phyloP scores from a whole-genome alignment of 2,888 invertebrate species.

The Hecatera dysodea region DNA sequence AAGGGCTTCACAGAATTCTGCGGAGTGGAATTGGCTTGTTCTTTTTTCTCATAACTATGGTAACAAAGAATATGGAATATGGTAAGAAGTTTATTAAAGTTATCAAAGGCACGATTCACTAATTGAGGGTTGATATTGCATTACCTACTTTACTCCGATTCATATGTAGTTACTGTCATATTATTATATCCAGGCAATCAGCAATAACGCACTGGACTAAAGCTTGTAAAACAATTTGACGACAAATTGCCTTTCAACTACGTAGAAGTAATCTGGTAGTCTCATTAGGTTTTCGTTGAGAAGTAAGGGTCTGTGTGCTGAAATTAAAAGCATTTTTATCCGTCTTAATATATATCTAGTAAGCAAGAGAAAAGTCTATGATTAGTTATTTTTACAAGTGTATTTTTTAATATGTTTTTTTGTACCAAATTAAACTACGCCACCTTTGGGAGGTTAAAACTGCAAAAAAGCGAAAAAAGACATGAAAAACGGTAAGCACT shows the following conservation, averaged over 20 bases:
- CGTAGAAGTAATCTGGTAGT: conserved; percentile 21
- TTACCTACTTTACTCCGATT: conserved; percentile 26
- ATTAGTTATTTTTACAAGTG: background rate
- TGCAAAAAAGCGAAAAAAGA: conserved; percentile 29
- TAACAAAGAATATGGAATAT: conserved; percentile 29
- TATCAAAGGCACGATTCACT: conserved; percentile 28
- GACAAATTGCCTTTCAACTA: conserved; percentile 46
- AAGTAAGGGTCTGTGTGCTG: background rate
- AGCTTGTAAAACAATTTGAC: conserved; percentile 47
- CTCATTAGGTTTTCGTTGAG: conserved; percentile 26
- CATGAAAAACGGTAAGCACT: conserved; percentile 50
- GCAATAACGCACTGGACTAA: conserved; percentile 21
- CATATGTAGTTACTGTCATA: conserved; percentile 37
- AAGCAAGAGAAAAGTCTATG: background rate
- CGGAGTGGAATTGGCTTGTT: conserved; percentile 7
- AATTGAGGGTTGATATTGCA: conserved; percentile 11
- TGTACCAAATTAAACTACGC: background rate
- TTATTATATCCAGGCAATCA: conserved; percentile 43
- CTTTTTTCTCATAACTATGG: conserved; percentile 35
- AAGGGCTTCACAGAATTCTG: conserved; percentile 37
- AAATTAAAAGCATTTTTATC: conserved; percentile 26
- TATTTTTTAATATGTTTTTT: background rate
- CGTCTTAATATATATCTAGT: no score
- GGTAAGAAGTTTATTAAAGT: conserved; percentile 41
- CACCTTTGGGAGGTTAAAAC: conserved; percentile 21